phyloP scores from a whole-genome alignment of 2,113 vertebrate species.

The human region DNA sequence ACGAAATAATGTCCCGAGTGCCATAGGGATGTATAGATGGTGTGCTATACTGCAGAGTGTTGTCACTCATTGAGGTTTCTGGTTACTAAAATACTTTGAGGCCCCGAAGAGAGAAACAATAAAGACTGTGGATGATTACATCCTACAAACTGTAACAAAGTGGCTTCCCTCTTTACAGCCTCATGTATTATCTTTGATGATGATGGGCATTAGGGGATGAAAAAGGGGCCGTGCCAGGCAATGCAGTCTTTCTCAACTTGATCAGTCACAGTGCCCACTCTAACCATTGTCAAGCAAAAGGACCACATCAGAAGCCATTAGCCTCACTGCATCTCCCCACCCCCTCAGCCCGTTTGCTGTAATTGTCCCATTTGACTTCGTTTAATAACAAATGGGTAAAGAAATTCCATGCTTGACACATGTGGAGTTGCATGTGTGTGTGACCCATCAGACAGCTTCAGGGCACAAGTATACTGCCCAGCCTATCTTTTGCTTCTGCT shows the following conservation, averaged over 20 bases:
- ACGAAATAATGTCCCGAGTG: background rate
- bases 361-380: background rate
- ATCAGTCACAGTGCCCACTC: background rate
- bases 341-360: background rate
- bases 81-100: background rate
- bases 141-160: background rate
- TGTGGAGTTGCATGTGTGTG: background rate
- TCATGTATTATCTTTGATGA: background rate
- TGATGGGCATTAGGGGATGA: rapidly evolving
- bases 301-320: background rate
- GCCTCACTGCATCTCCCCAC: rapidly evolving
- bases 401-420: background rate
- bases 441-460: background rate
- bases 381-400: background rate
- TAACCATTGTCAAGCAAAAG: background rate
- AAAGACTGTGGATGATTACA: background rate
- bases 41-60: rapidly evolving
- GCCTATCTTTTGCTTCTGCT: background rate
- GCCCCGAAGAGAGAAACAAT: background rate
- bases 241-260: background rate
- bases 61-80: background rate
- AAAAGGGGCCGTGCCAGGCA: background rate
- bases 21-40: background rate
- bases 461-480: background rate
- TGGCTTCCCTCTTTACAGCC: background rate